phyloP scores from a whole-genome alignment of 2,888 invertebrate genomes.

The Ectemnius cavifrons region DNA sequence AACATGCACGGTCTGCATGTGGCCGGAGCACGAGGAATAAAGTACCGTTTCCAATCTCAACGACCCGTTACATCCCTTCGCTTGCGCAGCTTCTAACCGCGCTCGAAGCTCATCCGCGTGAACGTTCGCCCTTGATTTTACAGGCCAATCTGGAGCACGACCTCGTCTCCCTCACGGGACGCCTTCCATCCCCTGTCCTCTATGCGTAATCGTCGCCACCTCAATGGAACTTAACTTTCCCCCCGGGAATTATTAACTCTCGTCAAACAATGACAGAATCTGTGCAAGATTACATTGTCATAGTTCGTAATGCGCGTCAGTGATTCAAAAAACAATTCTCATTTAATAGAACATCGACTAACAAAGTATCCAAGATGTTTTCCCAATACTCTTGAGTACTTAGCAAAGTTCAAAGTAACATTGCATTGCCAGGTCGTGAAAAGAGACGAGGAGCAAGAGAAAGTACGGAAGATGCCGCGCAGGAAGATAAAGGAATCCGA shows the following conservation, averaged over 20 bases:
- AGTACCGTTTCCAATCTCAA: constrained; percentile 66
- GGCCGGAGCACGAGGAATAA: constrained; percentile 41
- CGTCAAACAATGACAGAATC: no score
- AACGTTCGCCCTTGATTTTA: constrained; percentile 8
- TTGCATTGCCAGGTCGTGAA: neutral
- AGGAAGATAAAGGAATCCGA: constrained; percentile 19
- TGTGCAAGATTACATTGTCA: no score
- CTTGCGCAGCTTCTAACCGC: constrained; percentile 27
- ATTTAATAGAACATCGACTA: no score
- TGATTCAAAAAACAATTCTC: no score
- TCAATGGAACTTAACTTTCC: no score
- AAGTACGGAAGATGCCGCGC: constrained; percentile 25
- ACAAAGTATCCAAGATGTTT: no score
- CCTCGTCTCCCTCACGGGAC: neutral
- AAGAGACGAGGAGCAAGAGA: constrained; percentile 31
- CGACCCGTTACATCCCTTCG: constrained; percentile 63
- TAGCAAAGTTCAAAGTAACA: no score
- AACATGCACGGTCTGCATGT: constrained; percentile 54
- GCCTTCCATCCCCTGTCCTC: neutral
- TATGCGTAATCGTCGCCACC: no score
- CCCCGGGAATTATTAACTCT: no score
- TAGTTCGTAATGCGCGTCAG: no score
- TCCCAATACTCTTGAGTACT: no score
- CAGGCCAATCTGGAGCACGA: neutral
- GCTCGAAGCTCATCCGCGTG: constrained; percentile 33